Evolutionary conservation across 2,888 invertebrate genomes (phyloP).

Genomic region (Tigriopus californicus): DNA sequence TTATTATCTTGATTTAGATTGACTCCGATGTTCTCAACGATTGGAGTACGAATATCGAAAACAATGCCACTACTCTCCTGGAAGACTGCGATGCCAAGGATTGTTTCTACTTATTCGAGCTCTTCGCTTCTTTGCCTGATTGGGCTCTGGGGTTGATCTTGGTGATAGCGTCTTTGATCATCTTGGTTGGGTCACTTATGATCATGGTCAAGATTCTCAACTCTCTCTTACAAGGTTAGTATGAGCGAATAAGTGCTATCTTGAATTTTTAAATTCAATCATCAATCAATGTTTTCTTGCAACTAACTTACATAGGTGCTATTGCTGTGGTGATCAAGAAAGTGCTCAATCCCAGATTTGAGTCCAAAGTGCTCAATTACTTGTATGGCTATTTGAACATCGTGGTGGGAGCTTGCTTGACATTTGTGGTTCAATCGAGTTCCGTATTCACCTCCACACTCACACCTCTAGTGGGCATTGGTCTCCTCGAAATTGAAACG

Average conservation of each 20-base stretch:
- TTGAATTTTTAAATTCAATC: no score
- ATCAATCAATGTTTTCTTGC: no score
- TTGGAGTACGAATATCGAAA: neutral
- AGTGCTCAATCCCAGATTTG: neutral
- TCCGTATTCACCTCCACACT: conserved; percentile 39
- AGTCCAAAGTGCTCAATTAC: neutral
- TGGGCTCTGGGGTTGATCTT: conserved; percentile 30
- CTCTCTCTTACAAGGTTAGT: conserved; percentile 26
- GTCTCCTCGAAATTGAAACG: conserved; percentile 33
- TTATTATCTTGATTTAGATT: neutral
- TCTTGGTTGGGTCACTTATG: conserved; percentile 31
- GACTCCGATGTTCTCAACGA: neutral
- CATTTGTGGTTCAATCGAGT: conserved; percentile 36
- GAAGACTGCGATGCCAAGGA: no score
- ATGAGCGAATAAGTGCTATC: no score
- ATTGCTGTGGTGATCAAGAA: neutral
- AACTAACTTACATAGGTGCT: no score
- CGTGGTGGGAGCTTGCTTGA: conserved; percentile 33
- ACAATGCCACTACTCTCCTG: no score
- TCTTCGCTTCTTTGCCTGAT: conserved; percentile 24
- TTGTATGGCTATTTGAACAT: conserved; percentile 34
- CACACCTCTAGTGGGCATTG: conserved; percentile 38
- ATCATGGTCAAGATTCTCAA: conserved; percentile 34
- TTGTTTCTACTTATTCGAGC: no score
- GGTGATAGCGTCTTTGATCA: conserved; percentile 29